Evolutionary conservation across 2,888 invertebrate species (phyloP).

Genomic region (Himalopsyche anomala): DNA sequence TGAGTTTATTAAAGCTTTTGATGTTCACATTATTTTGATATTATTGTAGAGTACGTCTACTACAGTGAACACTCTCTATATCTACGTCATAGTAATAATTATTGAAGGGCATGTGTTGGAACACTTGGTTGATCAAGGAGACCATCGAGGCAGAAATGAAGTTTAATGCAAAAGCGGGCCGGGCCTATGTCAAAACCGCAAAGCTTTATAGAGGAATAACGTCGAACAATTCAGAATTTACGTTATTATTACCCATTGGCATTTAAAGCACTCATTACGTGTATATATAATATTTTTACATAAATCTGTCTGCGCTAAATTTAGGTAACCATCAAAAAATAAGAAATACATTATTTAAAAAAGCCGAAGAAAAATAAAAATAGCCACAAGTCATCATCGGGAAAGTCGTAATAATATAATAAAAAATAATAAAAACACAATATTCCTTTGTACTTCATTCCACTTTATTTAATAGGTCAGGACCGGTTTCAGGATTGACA

Average conservation of each 20-base stretch:
- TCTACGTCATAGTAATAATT: background rate
- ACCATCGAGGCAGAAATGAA: constrained; percentile 16
- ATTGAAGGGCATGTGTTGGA: constrained; percentile 12
- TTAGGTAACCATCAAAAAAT: no score
- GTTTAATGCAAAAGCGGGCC: constrained; percentile 7
- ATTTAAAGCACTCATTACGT: background rate
- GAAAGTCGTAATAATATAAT: no score
- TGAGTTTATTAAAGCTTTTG: no score
- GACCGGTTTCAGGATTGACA: no score
- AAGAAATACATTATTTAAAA: no score
- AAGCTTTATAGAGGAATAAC: background rate
- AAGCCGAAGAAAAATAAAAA: no score
- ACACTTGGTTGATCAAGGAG: constrained; percentile 36
- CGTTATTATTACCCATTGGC: background rate
- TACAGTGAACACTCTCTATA: background rate
- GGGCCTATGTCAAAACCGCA: background rate
- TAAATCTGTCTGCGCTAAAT: no score
- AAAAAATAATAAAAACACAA: no score
- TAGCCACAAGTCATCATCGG: no score
- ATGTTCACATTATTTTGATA: no score
- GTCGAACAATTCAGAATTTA: background rate
- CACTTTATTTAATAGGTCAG: no score
- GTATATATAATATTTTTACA: background rate
- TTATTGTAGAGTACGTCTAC: background rate
- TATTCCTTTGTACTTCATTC: no score